phyloP scores from a whole-genome alignment of 1,140 invertebrate species.

The Branchinecta lindahli region DNA sequence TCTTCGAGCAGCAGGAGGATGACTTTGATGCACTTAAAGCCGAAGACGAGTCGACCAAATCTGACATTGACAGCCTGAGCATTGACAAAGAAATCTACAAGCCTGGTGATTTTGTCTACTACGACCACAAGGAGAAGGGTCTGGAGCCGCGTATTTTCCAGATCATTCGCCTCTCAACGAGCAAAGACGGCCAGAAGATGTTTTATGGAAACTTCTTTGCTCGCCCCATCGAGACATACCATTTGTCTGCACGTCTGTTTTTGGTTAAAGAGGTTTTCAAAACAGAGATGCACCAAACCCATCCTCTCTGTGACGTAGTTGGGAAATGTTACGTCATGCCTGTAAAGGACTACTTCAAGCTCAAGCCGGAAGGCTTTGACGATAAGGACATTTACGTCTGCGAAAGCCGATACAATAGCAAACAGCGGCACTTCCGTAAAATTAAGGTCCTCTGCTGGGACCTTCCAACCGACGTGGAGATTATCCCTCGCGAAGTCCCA shows the following conservation, averaged over 20 bases:
- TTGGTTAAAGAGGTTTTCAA: constrained; percentile 75
- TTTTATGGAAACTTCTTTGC: constrained; percentile 76
- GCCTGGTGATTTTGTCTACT: constrained; percentile 80
- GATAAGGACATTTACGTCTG: constrained; percentile 95
- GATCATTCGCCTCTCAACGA: constrained; percentile 74
- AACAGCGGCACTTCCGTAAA: constrained; percentile 76
- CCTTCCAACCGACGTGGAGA: constrained; percentile 42
- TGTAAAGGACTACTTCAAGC: constrained; percentile 87
- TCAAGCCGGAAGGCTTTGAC: constrained; percentile 64
- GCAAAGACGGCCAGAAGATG: constrained; percentile 64
- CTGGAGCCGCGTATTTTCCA: constrained; percentile 69
- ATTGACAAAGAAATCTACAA: constrained; percentile 55
- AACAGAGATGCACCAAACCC: constrained; percentile 66
- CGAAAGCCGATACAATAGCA: constrained; percentile 81
- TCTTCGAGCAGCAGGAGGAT: constrained; percentile 52
- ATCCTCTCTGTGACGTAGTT: constrained; percentile 70
- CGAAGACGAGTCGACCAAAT: constrained; percentile 25
- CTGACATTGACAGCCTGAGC: constrained; percentile 32
- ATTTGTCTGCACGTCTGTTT: constrained; percentile 59
- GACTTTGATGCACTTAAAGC: constrained; percentile 37
- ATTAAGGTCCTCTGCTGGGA: constrained; percentile 72
- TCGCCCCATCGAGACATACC: constrained; percentile 77
- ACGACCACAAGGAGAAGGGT: constrained; percentile 58
- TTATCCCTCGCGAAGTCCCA: constrained; percentile 51
- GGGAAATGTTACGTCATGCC: constrained; percentile 86